Evolutionary conservation across 2,888 invertebrate species (phyloP).

Genomic region (Scaptomyza flava): DNA sequence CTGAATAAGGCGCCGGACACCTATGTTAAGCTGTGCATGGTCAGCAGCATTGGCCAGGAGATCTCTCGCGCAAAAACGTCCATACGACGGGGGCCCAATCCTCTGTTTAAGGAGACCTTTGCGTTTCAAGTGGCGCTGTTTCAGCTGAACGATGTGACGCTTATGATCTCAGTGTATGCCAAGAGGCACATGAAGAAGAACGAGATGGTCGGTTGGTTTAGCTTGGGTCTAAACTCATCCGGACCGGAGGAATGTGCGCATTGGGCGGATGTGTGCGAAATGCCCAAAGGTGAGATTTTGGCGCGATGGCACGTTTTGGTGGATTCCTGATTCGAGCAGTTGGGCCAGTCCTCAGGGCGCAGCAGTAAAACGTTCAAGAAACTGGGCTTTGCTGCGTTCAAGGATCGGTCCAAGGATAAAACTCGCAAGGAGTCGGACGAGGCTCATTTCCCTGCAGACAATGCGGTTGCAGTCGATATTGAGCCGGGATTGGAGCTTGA

Average conservation of each 20-base stretch:
- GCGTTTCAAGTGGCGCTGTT: conserved; percentile 98
- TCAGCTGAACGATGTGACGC: conserved; percentile 96
- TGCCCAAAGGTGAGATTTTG: conserved; percentile 93
- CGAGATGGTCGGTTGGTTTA: conserved; percentile 99
- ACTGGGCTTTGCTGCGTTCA: conserved; percentile 78
- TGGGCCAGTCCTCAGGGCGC: conserved; percentile 83
- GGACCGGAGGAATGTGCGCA: conserved; percentile 96
- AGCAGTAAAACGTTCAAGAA: conserved; percentile 80
- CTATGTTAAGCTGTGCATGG: conserved; percentile 95
- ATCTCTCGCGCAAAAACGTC: conserved; percentile 97
- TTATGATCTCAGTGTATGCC: conserved; percentile 97
- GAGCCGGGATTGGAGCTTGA: conserved; percentile 83
- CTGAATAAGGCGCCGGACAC: conserved; percentile 95
- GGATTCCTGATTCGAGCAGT: conserved; percentile 88
- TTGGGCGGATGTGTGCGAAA: conserved; percentile 96
- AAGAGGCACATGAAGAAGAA: conserved; percentile 96
- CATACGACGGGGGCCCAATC: conserved; percentile 96
- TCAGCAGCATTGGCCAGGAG: conserved; percentile 96
- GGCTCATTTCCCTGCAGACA: conserved; percentile 60
- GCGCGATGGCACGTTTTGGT: conserved; percentile 97
- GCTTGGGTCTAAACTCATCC: conserved; percentile 95
- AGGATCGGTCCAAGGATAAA: conserved; percentile 83
- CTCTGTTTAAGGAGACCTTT: conserved; percentile 97
- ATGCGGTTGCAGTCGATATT: conserved; percentile 83
- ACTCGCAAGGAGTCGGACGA: conserved; percentile 58